Conservation (phyloP, 2,888 invertebrate genomes). For the Xylocampa areola region DNA sequence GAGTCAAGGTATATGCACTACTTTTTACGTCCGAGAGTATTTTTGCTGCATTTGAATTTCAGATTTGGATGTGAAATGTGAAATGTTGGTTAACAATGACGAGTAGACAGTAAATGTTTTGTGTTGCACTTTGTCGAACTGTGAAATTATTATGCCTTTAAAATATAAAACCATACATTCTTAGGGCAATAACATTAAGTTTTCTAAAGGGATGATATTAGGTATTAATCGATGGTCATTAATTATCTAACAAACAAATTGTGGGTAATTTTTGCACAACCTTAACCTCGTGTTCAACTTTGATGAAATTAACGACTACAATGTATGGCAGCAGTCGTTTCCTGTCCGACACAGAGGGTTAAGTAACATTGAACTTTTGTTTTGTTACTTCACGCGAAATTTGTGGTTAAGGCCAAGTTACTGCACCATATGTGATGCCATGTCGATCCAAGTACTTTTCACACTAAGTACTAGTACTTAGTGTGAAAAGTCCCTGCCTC, state of each 20-base stretch:
- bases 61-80: constrained; percentile 32
- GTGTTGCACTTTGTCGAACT: no score
- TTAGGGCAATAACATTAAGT: no score
- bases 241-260: constrained; percentile 30
- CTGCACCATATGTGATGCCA: constrained; percentile 1
- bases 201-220: no score
- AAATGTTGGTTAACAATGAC: no score
- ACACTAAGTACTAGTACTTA: no score
- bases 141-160: no score
- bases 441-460: constrained; percentile 10
- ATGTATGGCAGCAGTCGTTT: constrained; percentile 30
- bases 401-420: neutral
- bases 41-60: constrained; percentile 49
- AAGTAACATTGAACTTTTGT: constrained; percentile 34
- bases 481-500: no score
- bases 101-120: no score
- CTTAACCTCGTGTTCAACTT: constrained; percentile 27
- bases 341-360: constrained; percentile 37
- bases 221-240: neutral
- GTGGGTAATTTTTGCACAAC: constrained; percentile 24
- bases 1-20: constrained; percentile 61
- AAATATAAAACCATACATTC: no score
- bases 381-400: constrained; percentile 30
- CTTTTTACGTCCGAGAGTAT: constrained; percentile 38
- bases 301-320: constrained; percentile 26